These are phyloP conservation scores for Dryomyza anilis DNA, from an alignment of 2,888 invertebrate species.

Conservation along the genomic window DNA sequence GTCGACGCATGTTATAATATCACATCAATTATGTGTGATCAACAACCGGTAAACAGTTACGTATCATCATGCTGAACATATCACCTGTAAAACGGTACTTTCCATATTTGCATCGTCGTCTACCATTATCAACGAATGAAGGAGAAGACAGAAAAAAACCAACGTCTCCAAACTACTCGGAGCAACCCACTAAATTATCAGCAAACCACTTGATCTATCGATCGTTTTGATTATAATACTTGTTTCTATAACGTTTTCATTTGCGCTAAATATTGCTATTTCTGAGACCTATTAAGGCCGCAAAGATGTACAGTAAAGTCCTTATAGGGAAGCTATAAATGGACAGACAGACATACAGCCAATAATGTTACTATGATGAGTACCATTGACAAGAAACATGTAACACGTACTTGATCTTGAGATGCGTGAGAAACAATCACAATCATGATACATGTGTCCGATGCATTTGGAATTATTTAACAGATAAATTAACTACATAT, in stretches of 20 bases:
- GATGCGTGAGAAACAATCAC: slow-evolving; percentile 19
- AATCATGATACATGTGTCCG: too few relatives aligned
- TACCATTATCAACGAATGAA: not conserved
- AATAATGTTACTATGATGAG: slow-evolving; percentile 4
- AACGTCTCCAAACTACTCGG: too few relatives aligned
- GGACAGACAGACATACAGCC: too few relatives aligned
- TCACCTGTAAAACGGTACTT: slow-evolving; percentile 14
- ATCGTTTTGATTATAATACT: slow-evolving; percentile 19
- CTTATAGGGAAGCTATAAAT: slow-evolving; percentile 5
- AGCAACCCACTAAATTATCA: too few relatives aligned
- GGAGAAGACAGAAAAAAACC: too few relatives aligned
- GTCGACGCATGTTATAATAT: too few relatives aligned
- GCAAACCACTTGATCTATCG: not conserved
- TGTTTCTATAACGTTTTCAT: slow-evolving; percentile 2
- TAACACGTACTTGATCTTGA: not conserved
- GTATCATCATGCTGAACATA: not conserved
- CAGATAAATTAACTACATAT: too few relatives aligned
- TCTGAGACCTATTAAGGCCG: not conserved
- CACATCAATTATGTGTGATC: not conserved
- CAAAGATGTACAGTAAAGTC: slow-evolving; percentile 15
- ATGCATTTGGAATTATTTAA: too few relatives aligned
- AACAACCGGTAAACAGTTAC: not conserved
- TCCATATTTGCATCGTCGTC: slow-evolving; percentile 23
- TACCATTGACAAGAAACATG: too few relatives aligned
- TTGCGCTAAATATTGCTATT: not conserved